Evolutionary conservation across 2,113 vertebrate species (phyloP).

Genomic region (Furnarius figulus): DNA sequence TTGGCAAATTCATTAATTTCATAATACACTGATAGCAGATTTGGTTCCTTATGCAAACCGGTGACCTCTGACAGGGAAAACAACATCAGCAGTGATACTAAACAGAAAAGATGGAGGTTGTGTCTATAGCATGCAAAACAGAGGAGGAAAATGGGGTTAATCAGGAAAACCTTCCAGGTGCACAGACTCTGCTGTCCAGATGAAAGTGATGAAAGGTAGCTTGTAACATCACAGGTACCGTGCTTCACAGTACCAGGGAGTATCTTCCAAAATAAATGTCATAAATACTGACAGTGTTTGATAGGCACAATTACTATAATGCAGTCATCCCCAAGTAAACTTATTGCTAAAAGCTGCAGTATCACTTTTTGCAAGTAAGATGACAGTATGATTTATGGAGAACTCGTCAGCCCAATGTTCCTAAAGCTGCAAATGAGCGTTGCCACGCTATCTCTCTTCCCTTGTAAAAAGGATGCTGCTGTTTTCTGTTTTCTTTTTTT

Average conservation of each 20-base stretch:
- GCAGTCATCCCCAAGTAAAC: constrained; percentile 73
- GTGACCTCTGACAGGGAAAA: not conserved
- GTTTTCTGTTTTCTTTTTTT: not conserved
- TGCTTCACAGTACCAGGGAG: constrained; percentile 21
- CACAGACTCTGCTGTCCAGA: not conserved
- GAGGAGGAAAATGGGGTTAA: constrained; percentile 19
- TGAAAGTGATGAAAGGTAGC: constrained; percentile 47
- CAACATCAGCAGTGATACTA: not conserved
- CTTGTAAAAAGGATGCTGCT: constrained; percentile 71
- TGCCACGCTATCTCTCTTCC: constrained; percentile 27
- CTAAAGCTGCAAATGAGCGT: constrained; percentile 52
- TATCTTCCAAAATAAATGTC: constrained; percentile 56
- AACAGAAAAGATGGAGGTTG: constrained; percentile 21
- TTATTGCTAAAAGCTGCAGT: constrained; percentile 84
- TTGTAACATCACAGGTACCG: constrained; percentile 35
- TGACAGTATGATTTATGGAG: constrained; percentile 53
- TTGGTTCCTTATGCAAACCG: constrained; percentile 4
- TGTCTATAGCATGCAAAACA: constrained; percentile 49
- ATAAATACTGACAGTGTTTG: constrained; percentile 71
- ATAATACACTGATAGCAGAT: constrained; percentile 13
- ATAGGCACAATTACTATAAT: constrained; percentile 79
- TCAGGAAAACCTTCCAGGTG: not conserved
- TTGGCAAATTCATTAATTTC: constrained; percentile 14
- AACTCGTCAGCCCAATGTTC: constrained; percentile 29
- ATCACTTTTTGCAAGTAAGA: constrained; percentile 71